Conservation (phyloP, 2,797 vertebrate species). For the Danionella dracula region DNA sequence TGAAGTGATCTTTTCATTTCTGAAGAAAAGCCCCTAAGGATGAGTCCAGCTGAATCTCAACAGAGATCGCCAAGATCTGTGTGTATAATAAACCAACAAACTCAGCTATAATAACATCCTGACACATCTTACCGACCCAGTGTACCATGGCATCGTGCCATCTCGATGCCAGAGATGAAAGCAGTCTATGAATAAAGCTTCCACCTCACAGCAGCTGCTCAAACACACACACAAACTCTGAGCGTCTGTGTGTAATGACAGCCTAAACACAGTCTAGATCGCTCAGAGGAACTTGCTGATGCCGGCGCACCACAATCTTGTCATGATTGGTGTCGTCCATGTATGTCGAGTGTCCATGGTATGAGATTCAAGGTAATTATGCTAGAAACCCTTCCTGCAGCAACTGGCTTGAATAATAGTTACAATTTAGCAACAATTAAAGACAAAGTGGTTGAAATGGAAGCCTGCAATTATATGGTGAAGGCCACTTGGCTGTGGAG, state of each 20-base stretch:
- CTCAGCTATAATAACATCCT: slow-evolving; percentile 24
- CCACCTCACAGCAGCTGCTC: slow-evolving; percentile 55
- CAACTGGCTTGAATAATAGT: slow-evolving; percentile 50
- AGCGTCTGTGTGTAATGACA: slow-evolving; percentile 31
- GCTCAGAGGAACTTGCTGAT: slow-evolving; percentile 23
- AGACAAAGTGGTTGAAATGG: slow-evolving; percentile 36
- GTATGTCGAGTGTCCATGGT: neutral
- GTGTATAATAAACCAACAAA: slow-evolving; percentile 13
- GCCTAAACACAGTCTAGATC: slow-evolving; percentile 19
- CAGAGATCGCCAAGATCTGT: neutral
- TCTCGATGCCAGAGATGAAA: slow-evolving; percentile 44
- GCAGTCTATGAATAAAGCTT: slow-evolving; percentile 48
- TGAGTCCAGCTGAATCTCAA: slow-evolving; percentile 1
- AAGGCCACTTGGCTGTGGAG: slow-evolving; percentile 33
- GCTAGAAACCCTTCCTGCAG: slow-evolving; percentile 8
- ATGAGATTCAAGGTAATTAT: slow-evolving; percentile 49
- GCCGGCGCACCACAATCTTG: slow-evolving; percentile 17
- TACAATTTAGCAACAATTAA: slow-evolving; percentile 51
- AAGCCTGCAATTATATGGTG: slow-evolving; percentile 45
- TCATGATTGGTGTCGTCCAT: slow-evolving; percentile 5
- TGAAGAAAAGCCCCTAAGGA: neutral
- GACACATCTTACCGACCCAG: slow-evolving; percentile 14
- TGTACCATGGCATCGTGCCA: slow-evolving; percentile 3
- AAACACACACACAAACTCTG: slow-evolving; percentile 49
- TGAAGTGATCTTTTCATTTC: slow-evolving; percentile 8